phyloP scores from a whole-genome alignment of 2,888 invertebrate genomes.

The Cephonodes hylas region DNA sequence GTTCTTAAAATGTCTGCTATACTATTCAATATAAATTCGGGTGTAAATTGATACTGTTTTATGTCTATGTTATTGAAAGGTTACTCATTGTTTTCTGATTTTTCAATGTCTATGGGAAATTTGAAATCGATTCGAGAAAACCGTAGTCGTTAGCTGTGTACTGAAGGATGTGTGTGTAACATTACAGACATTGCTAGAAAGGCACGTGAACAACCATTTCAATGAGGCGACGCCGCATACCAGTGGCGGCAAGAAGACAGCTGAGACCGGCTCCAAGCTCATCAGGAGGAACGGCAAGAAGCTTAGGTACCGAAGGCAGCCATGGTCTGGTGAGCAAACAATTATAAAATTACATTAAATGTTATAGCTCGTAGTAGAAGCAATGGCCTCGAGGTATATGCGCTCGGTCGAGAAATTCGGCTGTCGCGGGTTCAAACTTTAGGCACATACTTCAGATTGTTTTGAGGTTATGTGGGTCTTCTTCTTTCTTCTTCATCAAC shows the following conservation, averaged over 20 bases:
- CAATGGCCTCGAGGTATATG: too few species aligned
- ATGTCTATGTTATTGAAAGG: too few species aligned
- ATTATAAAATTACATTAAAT: too few species aligned
- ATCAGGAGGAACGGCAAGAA: slow-evolving; percentile 94
- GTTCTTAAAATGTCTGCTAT: too few species aligned
- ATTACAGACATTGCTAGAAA: slow-evolving; percentile 89
- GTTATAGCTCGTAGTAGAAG: too few species aligned
- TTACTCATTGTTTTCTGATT: neutral
- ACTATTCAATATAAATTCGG: too few species aligned
- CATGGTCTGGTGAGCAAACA: slow-evolving; percentile 90
- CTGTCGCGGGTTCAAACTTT: too few species aligned
- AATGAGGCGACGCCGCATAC: slow-evolving; percentile 82
- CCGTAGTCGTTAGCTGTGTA: neutral
- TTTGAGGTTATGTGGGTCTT: too few species aligned
- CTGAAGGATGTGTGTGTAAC: slow-evolving; percentile 9
- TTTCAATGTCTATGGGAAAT: slow-evolving; percentile 6
- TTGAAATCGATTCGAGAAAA: neutral
- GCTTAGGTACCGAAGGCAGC: slow-evolving; percentile 91
- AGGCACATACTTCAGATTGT: too few species aligned
- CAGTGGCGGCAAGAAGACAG: slow-evolving; percentile 84
- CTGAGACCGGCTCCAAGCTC: slow-evolving; percentile 87
- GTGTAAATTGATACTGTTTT: too few species aligned
- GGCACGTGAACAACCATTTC: slow-evolving; percentile 97
- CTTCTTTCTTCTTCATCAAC: too few species aligned
- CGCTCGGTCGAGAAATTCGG: too few species aligned